Percentiles rank a stretch among this genome's conserved stretches.
Evolutionary conservation across 2,888 invertebrate genomes (phyloP).

Genomic region (Dolichomitus sp.): DNA sequence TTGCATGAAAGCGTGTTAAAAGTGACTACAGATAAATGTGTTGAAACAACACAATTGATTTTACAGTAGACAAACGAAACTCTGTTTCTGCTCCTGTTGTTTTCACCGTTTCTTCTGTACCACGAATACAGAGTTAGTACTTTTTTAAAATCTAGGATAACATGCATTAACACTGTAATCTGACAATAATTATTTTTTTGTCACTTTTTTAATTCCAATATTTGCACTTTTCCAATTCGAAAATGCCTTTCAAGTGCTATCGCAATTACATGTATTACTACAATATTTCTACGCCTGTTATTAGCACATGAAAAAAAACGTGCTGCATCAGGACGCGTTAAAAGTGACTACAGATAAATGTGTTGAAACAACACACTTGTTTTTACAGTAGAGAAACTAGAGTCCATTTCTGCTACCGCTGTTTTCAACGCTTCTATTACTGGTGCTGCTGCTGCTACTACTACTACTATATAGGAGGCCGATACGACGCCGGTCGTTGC

Average conservation of each 20-base stretch:
- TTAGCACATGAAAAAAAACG: not conserved
- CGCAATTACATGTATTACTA: no score
- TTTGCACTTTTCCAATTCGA: no score
- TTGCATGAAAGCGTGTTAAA: not conserved
- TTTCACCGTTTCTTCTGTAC: no score
- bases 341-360: not conserved
- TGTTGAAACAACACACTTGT: not conserved
- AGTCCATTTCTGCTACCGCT: slow-evolving; percentile 15
- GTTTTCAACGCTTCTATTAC: slow-evolving; percentile 10
- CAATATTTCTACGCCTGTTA: not conserved
- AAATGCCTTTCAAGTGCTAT: no score
- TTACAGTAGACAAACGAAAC: no score
- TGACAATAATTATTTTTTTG: no score
- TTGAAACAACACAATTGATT: not conserved
- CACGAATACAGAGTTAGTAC: no score
- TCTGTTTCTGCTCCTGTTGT: no score
- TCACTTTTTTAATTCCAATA: no score
- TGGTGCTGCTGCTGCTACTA: slow-evolving; percentile 1
- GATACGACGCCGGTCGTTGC: slow-evolving; percentile 63
- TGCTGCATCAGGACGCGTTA: not conserved
- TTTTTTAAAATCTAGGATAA: no score
- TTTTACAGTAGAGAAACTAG: slow-evolving; percentile 26
- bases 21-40: not conserved
- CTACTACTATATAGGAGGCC: slow-evolving; percentile 40
- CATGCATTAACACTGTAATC: no score